Evolutionary conservation across 2,113 vertebrate genomes (phyloP), one percentile per base, ranked within the genome.

Genomic region (Cyanistes caeruleus): DNA sequence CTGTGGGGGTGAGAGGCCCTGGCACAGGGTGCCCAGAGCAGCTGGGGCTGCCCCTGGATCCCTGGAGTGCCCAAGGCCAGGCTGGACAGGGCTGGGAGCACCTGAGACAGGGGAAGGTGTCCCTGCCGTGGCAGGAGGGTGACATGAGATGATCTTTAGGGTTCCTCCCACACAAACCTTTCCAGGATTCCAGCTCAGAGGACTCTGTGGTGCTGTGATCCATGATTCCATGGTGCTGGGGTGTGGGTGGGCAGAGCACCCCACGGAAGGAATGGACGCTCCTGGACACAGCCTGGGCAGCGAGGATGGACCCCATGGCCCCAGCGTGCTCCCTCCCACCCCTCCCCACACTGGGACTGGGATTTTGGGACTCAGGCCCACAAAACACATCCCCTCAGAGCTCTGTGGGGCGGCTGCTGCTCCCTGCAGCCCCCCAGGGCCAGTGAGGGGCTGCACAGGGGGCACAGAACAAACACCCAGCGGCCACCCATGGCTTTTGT

Each of bases 141-240:
- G 52, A 3, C 16, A 15, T 41, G 20, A 25, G 9, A 7, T 24
- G 30, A 14, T 9, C 10, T n/a, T 11, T 41, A 19, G n/a, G 51
- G 41, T n/a, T 13, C 8, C 22, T 67, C 43, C 60, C 25, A 56
- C 24, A 9, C 23, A 41, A 56, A n/a, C 10, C 83, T 24, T 41
- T 35, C 70, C 52, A 13, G 2, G 30, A 5, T 39, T 27, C 22
- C 43, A 8, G 2, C 63, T 81, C 64, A 28, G 79, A 51, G 44
- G 10, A 2, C 52, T 39, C 62, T 35, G 46, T 19, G 44, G 12
- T 25, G 3, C 70, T 15, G 43, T 63, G 60, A 22, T 33, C 46
- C 46, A 2, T 1, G 5, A 9, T 11, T 10, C 25, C 31, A 3
- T 30, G 35, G 2, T 20, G 2, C 8, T 12, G 1, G 3, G 20